A percentile compares a stretch with the other conserved stretches of the same genome.
These are phyloP conservation scores for Cantharis rufa DNA, from an alignment of 2,888 invertebrate species.

Conservation along the genomic window DNA sequence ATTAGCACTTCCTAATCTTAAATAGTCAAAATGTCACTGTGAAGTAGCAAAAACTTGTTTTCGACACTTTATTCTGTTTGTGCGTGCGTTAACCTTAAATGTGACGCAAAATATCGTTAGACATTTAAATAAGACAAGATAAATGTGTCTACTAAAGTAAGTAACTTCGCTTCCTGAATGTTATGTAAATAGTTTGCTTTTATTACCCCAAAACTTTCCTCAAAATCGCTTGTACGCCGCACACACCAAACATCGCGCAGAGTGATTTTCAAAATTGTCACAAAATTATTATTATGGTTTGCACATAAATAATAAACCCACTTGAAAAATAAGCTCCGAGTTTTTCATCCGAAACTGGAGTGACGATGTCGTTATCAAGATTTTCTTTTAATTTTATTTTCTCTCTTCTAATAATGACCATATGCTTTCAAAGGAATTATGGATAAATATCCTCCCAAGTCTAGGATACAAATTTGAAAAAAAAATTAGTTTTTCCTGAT, in stretches of 20 bases:
- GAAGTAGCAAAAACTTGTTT: conserved; percentile 7
- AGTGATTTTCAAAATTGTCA: not conserved
- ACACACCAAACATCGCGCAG: not conserved
- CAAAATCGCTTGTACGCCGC: conserved; percentile 4
- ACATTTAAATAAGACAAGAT: conserved; percentile 10
- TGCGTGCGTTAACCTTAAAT: conserved; percentile 11
- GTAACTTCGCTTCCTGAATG: conserved; percentile 3
- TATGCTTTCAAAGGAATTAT: not conserved
- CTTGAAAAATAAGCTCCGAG: not conserved
- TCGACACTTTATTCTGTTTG: not conserved
- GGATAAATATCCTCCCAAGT: not conserved
- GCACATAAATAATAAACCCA: not conserved
- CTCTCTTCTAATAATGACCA: not conserved
- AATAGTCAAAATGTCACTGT: not conserved
- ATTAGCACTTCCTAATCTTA: not conserved
- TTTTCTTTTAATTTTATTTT: not conserved
- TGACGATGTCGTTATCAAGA: not conserved
- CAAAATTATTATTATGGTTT: not conserved
- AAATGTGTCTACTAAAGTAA: conserved; percentile 12
- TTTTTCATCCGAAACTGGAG: not conserved
- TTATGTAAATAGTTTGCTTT: conserved; percentile 20
- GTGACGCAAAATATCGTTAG: not conserved
- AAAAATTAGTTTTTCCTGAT: no score
- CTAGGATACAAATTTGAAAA: no score
- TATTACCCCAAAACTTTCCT: conserved; percentile 14